Conservation (phyloP, 1,140 invertebrate species). For the Ericerus pela region DNA sequence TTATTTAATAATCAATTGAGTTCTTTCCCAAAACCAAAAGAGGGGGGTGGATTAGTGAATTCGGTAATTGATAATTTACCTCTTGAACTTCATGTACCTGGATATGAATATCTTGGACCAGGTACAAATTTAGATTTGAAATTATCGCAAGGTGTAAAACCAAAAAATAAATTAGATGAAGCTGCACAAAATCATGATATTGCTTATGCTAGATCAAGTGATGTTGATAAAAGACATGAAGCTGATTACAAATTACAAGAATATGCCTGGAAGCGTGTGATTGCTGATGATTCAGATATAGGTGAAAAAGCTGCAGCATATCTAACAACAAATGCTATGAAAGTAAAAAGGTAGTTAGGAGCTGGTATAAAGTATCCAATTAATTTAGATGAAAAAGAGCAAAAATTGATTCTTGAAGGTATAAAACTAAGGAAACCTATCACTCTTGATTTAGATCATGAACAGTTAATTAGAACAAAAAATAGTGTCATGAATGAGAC, state of each 20-base stretch:
- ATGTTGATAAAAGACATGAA: no score
- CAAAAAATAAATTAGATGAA: slow-evolving; percentile 32
- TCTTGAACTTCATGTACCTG: no score
- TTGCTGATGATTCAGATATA: slow-evolving; percentile 28
- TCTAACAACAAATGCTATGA: slow-evolving; percentile 25
- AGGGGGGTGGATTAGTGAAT: no score
- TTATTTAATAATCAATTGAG: no score
- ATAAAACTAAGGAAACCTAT: neutral
- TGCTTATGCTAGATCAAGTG: slow-evolving; percentile 28
- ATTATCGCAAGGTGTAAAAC: slow-evolving; percentile 21
- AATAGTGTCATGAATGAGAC: neutral
- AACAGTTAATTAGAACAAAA: neutral
- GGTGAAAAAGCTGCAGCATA: slow-evolving; percentile 28
- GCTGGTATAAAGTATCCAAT: slow-evolving; percentile 22
- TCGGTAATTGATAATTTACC: no score
- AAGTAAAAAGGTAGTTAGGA: slow-evolving; percentile 26
- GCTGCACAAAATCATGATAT: slow-evolving; percentile 34
- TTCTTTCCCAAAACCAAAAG: no score
- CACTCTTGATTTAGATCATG: neutral
- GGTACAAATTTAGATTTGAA: no score
- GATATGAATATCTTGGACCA: no score
- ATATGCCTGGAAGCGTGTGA: slow-evolving; percentile 29
- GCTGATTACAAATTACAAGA: no score
- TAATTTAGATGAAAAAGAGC: neutral
- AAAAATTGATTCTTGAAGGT: neutral